These are phyloP conservation scores for Hippolais icterina DNA, from an alignment of 2,113 vertebrate species.

Conservation along the genomic window DNA sequence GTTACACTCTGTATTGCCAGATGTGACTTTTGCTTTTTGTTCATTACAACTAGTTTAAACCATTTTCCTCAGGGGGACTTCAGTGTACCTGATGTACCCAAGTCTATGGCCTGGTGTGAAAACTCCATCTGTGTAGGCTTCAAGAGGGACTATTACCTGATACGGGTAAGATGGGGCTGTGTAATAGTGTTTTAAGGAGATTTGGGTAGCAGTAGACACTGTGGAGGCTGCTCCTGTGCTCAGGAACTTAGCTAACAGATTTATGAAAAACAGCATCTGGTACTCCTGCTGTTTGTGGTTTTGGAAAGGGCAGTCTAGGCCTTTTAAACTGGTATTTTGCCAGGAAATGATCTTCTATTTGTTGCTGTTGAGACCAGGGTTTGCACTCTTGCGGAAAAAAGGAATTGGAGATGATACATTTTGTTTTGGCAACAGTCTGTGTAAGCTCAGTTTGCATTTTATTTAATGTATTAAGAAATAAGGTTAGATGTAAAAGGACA, in stretches of 20 bases:
- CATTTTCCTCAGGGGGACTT: slow-evolving; percentile 85
- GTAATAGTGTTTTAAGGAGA: neutral
- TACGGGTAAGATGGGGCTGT: slow-evolving; percentile 78
- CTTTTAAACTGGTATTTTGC: neutral
- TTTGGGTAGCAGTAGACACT: neutral
- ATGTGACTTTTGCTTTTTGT: neutral
- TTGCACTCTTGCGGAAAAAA: neutral
- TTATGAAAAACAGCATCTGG: neutral
- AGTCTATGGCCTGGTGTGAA: slow-evolving; percentile 98
- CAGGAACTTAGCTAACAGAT: neutral
- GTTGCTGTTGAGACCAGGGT: neutral
- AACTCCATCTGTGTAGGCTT: slow-evolving; percentile 98
- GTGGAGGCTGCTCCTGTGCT: neutral
- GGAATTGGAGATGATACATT: neutral
- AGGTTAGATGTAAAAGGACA: neutral
- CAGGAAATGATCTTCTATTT: neutral
- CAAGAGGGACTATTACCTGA: slow-evolving; percentile 97
- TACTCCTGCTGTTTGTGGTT: neutral
- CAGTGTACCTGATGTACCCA: slow-evolving; percentile 92
- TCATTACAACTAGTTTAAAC: neutral
- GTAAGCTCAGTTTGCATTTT: neutral
- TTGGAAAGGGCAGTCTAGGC: neutral
- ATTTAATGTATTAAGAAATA: neutral
- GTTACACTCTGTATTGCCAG: neutral
- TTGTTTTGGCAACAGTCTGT: neutral